These are phyloP conservation scores for Myotis vivesi DNA, from an alignment of 2,797 vertebrate genomes.

Conservation along the genomic window DNA sequence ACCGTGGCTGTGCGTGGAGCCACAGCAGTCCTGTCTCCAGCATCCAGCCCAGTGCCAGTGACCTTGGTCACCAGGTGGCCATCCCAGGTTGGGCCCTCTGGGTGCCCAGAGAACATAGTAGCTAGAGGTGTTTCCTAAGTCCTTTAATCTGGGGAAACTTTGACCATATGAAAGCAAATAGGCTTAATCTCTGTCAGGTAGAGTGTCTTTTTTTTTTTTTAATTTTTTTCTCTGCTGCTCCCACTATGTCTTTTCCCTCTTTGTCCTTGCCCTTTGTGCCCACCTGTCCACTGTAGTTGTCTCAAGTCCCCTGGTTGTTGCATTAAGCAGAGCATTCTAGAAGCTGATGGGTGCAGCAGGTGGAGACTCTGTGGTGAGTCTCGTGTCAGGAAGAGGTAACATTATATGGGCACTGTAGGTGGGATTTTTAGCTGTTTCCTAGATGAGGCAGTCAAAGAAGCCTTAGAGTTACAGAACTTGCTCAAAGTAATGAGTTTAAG, in stretches of 20 bases:
- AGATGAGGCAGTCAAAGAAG: background rate
- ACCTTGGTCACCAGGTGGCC: background rate
- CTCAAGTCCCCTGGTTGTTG: background rate
- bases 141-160: background rate
- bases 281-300: background rate
- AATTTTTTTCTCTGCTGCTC: background rate
- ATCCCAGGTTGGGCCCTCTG: background rate
- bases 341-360: background rate
- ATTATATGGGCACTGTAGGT: accelerated
- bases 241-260: background rate
- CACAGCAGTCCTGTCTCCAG: background rate
- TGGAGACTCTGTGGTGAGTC: background rate
- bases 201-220: background rate
- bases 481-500: background rate
- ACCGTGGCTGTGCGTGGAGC: background rate
- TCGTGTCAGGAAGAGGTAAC: background rate
- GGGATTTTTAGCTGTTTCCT: background rate
- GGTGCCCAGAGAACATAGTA: background rate
- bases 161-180: background rate
- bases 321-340: background rate
- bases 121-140: background rate
- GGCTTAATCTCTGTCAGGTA: background rate
- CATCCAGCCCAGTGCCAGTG: background rate
- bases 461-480: background rate
- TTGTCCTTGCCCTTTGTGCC: background rate